Evolutionary conservation across 2,797 vertebrate species (phyloP).

Genomic region (Sarcoramphus papa): DNA sequence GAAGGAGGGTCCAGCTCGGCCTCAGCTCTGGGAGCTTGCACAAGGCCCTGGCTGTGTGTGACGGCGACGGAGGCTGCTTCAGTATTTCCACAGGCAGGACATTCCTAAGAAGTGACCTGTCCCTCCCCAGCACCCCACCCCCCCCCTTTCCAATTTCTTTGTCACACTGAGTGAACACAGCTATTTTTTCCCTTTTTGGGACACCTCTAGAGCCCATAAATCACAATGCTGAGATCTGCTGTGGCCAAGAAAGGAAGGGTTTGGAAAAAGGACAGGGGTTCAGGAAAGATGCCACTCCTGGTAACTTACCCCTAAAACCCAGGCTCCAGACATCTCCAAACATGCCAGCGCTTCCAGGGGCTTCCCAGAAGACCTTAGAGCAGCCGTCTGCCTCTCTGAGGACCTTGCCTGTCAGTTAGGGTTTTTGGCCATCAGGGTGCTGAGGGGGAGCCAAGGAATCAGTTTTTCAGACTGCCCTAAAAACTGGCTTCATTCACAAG

Average conservation of each 20-base stretch:
- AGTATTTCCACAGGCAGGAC: not conserved
- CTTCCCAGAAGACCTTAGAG: not conserved
- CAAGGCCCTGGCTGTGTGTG: not conserved
- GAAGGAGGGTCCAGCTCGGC: not conserved
- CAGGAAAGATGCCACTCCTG: not conserved
- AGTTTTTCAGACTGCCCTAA: not conserved
- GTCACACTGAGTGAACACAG: not conserved
- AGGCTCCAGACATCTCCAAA: not conserved
- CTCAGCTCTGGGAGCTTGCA: not conserved
- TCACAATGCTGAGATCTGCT: not conserved
- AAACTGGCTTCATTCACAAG: not conserved
- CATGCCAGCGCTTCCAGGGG: not conserved
- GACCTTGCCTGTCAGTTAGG: not conserved
- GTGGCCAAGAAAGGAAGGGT: not conserved
- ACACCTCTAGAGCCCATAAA: not conserved
- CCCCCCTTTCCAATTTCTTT: not conserved
- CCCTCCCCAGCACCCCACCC: not conserved
- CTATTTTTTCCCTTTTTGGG: conserved; percentile 19
- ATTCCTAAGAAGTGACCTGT: conserved; percentile 18
- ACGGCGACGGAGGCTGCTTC: not conserved
- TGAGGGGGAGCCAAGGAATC: not conserved
- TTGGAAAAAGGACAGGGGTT: not conserved
- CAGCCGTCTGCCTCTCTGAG: not conserved
- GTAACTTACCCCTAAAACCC: not conserved
- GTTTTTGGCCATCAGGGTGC: not conserved